Evolutionary conservation across 2,888 invertebrate species (phyloP).

Genomic region (Lasioglossum malachurum): DNA sequence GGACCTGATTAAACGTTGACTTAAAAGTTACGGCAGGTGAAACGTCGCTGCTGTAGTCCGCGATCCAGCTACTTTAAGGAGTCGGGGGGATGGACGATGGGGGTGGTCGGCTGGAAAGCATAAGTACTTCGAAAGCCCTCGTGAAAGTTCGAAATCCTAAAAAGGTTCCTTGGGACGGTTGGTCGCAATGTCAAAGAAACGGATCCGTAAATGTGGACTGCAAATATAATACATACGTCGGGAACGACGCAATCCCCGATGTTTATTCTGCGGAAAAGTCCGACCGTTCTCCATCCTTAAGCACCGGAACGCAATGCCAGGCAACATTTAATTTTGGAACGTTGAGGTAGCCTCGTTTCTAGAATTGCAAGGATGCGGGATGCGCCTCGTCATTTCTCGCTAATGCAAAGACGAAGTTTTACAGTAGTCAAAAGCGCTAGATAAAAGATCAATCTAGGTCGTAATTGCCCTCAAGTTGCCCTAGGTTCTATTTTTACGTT

Average conservation of each 20-base stretch:
- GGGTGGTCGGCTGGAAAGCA: slow-evolving; percentile 12
- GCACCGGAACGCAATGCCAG: not conserved
- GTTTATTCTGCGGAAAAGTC: not conserved
- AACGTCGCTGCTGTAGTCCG: slow-evolving; percentile 3
- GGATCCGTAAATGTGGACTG: not conserved
- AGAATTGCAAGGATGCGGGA: too few species aligned
- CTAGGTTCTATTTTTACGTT: too few species aligned
- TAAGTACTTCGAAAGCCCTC: slow-evolving; percentile 30
- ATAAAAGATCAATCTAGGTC: too few species aligned
- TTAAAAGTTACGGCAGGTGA: slow-evolving; percentile 34
- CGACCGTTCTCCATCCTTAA: not conserved
- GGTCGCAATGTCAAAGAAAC: not conserved
- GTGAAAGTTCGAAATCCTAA: slow-evolving; percentile 19
- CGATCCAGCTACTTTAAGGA: slow-evolving; percentile 30
- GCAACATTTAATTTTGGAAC: not conserved
- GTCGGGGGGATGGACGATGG: not conserved
- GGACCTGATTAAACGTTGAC: slow-evolving; percentile 49
- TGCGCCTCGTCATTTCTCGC: too few species aligned
- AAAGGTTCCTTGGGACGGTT: slow-evolving; percentile 24
- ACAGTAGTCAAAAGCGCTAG: too few species aligned
- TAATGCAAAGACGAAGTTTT: too few species aligned
- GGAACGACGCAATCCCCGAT: not conserved
- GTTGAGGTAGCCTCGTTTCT: too few species aligned
- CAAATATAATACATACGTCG: not conserved
- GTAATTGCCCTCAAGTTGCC: too few species aligned